Evolutionary conservation across 2,113 vertebrate species (phyloP).

Genomic region (Melanocharis versteri): DNA sequence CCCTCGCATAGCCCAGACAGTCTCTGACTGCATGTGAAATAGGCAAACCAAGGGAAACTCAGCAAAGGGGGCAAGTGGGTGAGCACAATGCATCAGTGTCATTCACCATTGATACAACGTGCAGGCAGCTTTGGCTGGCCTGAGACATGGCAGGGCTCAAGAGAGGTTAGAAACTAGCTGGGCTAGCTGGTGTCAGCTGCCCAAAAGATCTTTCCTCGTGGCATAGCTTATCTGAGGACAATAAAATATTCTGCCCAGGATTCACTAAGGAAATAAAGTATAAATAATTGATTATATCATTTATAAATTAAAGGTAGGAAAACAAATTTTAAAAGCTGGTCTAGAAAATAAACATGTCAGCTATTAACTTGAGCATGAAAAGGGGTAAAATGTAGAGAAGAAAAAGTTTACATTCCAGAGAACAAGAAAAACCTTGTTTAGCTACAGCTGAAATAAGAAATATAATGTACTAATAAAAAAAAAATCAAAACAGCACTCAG

Average conservation of each 20-base stretch:
- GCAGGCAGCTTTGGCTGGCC: not conserved
- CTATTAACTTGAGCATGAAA: slow-evolving; percentile 39
- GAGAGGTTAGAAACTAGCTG: slow-evolving; percentile 10
- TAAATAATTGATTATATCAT: slow-evolving; percentile 69
- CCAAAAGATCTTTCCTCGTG: not conserved
- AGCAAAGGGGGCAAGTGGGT: not conserved
- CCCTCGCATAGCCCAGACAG: not conserved
- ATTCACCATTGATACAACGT: not conserved
- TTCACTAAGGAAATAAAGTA: slow-evolving; percentile 63
- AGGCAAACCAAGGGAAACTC: slow-evolving; percentile 25
- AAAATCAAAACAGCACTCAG: not conserved
- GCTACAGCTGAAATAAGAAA: not conserved
- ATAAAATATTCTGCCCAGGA: slow-evolving; percentile 49
- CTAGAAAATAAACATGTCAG: slow-evolving; percentile 51
- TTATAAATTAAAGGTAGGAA: slow-evolving; percentile 70
- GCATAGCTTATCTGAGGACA: slow-evolving; percentile 50
- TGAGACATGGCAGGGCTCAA: not conserved
- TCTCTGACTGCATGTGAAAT: not conserved
- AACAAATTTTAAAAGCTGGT: slow-evolving; percentile 65
- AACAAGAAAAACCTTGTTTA: slow-evolving; percentile 6
- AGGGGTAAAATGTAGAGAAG: not conserved
- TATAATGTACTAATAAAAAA: not conserved
- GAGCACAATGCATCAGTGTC: not conserved
- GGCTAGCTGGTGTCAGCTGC: slow-evolving; percentile 54
- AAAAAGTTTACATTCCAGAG: not conserved